phyloP scores from a whole-genome alignment of 2,888 invertebrate genomes.

The Melieria omissa region DNA sequence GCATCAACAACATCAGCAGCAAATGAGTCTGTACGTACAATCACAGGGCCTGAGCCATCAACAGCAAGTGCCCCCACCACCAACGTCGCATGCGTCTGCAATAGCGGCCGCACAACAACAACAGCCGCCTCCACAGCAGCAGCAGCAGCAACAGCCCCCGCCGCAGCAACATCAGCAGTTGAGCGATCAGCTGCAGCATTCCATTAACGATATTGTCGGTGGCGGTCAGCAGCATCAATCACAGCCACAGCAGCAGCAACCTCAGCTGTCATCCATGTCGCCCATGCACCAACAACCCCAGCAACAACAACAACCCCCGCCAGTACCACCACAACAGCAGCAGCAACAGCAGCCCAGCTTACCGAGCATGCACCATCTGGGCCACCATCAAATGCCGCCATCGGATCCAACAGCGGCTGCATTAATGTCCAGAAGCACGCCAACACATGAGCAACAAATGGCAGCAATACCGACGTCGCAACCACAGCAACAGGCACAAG shows the following conservation, averaged over 20 bases:
- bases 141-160: slow-evolving; percentile 57
- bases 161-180: slow-evolving; percentile 63
- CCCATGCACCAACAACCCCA: slow-evolving; percentile 56
- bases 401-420: slow-evolving; percentile 55
- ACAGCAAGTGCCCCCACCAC: slow-evolving; percentile 49
- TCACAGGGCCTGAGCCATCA: slow-evolving; percentile 48
- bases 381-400: slow-evolving; percentile 55
- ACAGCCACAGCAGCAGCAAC: slow-evolving; percentile 48
- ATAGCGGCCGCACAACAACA: slow-evolving; percentile 54
- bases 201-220: slow-evolving; percentile 66
- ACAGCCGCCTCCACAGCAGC: slow-evolving; percentile 41
- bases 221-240: slow-evolving; percentile 57
- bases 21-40: slow-evolving; percentile 54
- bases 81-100: slow-evolving; percentile 59
- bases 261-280: slow-evolving; percentile 44
- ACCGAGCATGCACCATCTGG: slow-evolving; percentile 45
- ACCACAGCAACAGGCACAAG: slow-evolving; percentile 42
- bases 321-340: slow-evolving; percentile 41
- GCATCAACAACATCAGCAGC: slow-evolving; percentile 58
- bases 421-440: slow-evolving; percentile 58
- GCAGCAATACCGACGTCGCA: slow-evolving; percentile 40
- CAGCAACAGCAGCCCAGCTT: slow-evolving; percentile 43
- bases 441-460: slow-evolving; percentile 50
- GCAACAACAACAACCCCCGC: slow-evolving; percentile 48
- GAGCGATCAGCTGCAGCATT: slow-evolving; percentile 66